Base-by-base conservation (phyloP, 1,140 invertebrate species). In the Ridgeia piscesae region DNA sequence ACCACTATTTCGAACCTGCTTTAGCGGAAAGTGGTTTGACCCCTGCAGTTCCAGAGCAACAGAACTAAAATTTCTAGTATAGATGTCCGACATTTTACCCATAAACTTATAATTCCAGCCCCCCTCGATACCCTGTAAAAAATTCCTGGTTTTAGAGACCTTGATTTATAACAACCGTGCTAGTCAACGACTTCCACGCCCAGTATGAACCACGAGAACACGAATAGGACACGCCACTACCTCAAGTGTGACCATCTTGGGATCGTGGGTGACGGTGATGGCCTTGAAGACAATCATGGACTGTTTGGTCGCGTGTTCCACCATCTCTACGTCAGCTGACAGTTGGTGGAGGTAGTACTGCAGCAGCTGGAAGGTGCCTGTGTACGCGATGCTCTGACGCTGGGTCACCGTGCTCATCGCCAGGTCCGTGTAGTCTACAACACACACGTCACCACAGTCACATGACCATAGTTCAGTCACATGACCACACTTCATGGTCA, bases 371-470 rank as follows among this genome's bases (percentile, higher is more conserved):
- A 98, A 95, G 0, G 97, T 97, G 6, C 98, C 98, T 17, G 97
- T 97, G 96, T 98, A 99, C 58, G 98, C 97, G 42, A 99, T 96
- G 92, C 98, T 98, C 95, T 98, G 97, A 50, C 98, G 97, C 96
- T 99, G 99, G 89, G 98, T 97, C 35, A 99, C 98, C 93, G 98
- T 98, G 93, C 98, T 99, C 96, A 98, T 98, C 35, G 97, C 98
- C 96, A 99, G 97, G 94, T 99, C 98, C 4, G 99, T 99, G 96
- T 99, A 99, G 95, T 99, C 98, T 98, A 95, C 88, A 96, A 95
- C 94, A 93, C 93, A 88, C 89, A 42, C 42, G 4, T 42, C 11
- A 11, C 11, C 4, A 42, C 42, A 42, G 4, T 4, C 42, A 42
- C 4, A 42, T 42, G 42, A 42, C 4, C 42, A 42, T 42, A 34